phyloP scores from a whole-genome alignment of 2,888 invertebrate species.

The Conops quadrifasciatus region DNA sequence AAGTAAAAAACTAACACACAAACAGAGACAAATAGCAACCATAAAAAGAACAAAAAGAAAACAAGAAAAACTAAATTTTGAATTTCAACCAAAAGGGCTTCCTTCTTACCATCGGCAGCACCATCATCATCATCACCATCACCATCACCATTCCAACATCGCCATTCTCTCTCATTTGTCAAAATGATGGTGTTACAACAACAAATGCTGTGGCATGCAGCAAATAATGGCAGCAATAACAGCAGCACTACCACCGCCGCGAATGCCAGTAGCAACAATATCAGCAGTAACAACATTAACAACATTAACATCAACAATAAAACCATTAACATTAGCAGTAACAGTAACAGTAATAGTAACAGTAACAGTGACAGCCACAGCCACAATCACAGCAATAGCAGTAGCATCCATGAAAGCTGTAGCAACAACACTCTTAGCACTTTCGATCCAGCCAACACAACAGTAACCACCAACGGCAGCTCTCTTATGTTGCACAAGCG shows the following conservation, averaged over 20 bases:
- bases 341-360: background rate
- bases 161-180: background rate
- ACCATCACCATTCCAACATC: background rate
- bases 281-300: background rate
- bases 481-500: conserved; percentile 25
- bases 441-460: background rate
- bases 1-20: no score
- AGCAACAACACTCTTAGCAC: conserved; percentile 13
- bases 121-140: background rate
- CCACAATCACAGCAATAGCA: background rate
- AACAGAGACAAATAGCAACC: no score
- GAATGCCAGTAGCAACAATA: conserved; percentile 9
- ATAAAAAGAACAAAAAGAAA: background rate
- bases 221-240: conserved; percentile 26
- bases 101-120: background rate
- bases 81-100: conserved; percentile 23
- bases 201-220: conserved; percentile 54
- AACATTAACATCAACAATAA: conserved; percentile 3
- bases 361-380: background rate
- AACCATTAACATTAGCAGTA: conserved; percentile 5
- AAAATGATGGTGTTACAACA: conserved; percentile 59
- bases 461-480: background rate
- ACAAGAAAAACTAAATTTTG: conserved; percentile 19
- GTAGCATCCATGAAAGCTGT: background rate
- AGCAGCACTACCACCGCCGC: conserved; percentile 20